Evolutionary conservation across 2,888 invertebrate genomes (phyloP), one percentile per base, ranked within the genome.

Genomic region (Parapristionchus giblindavisi): DNA sequence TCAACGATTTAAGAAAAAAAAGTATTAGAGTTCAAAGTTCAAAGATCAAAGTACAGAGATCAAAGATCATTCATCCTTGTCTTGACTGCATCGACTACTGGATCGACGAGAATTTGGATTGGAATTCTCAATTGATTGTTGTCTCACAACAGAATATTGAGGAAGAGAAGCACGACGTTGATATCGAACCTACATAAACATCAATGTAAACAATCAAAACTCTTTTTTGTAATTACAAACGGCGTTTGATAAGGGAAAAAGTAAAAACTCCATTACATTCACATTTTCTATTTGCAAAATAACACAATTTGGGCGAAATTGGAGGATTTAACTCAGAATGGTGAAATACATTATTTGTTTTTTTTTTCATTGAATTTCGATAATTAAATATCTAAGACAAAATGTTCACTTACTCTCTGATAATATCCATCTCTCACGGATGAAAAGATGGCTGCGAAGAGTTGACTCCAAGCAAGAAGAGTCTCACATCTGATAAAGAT

Each of bases 401-500:
- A n/a, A n/a, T n/a, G n/a, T n/a, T n/a, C n/a, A n/a, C n/a, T n/a
- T 8, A 78, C 77, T 79, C 61, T 56, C 38, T 79, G 79, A 61
- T 85, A 85, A 58, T 85, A 85, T 17, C 87, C 87, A 61, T 87
- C 87, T 4, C 87, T 80, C 14, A 87, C 85, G 21, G 81, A 78
- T 27, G 83, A 81, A 77, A 87, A 87, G 75, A 87, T 79, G 34
- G 84, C 83, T 14, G 84, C 83, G 77, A 87, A 84, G 24, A 87
- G 78, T 66, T 87, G 86, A 43, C 82, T 82, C 87, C 87, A 87
- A 3, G 87, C 87, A 5, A 85, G 80, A 24, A 87, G 78, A 14
- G 86, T 87, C 60, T 87, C 87, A 60, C 87, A 87, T 78, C 86
- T 74, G 52, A 24, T 58, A 61, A 6, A 38, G 63, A 34, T 17